A percentile compares a stretch with the other conserved stretches of the same genome.
phyloP scores from a whole-genome alignment of 2,888 invertebrate species.

The Axea sp. region DNA sequence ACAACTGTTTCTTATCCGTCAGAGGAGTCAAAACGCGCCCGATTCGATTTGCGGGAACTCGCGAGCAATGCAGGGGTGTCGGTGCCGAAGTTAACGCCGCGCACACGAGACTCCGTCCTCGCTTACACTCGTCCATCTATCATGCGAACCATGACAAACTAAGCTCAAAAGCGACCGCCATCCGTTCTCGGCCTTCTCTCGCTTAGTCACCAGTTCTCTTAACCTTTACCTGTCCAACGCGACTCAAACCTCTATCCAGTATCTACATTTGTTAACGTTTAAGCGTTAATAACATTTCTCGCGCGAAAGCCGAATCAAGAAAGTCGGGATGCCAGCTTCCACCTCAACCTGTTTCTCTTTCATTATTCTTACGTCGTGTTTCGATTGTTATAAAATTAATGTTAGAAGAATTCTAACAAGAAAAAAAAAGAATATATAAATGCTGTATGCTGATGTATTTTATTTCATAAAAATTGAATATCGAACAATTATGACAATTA shows the following conservation, averaged over 20 bases:
- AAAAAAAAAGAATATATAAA: no score
- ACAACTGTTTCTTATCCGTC: no score
- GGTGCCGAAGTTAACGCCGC: slow-evolving; percentile 54
- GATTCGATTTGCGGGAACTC: slow-evolving; percentile 63
- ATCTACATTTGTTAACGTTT: slow-evolving; percentile 78
- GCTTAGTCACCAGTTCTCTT: slow-evolving; percentile 68
- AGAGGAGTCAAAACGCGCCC: slow-evolving; percentile 16
- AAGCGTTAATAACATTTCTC: slow-evolving; percentile 78
- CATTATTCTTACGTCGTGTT: slow-evolving; percentile 33
- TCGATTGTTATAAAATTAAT: slow-evolving; percentile 11
- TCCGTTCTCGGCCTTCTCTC: slow-evolving; percentile 67
- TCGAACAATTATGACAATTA: no score
- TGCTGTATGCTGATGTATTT: no score
- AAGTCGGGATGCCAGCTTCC: slow-evolving; percentile 53
- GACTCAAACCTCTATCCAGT: slow-evolving; percentile 65
- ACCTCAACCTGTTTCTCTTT: slow-evolving; percentile 38
- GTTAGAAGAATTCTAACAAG: no score
- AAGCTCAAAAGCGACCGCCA: slow-evolving; percentile 78
- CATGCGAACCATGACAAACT: slow-evolving; percentile 79
- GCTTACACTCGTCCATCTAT: slow-evolving; percentile 75
- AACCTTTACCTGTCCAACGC: slow-evolving; percentile 73
- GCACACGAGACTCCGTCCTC: slow-evolving; percentile 43
- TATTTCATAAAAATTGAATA: no score
- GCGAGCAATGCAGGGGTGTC: slow-evolving; percentile 66
- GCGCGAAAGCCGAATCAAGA: slow-evolving; percentile 62